phyloP scores from a whole-genome alignment of 2,888 invertebrate genomes.

The Mimumesa dahlbomi region DNA sequence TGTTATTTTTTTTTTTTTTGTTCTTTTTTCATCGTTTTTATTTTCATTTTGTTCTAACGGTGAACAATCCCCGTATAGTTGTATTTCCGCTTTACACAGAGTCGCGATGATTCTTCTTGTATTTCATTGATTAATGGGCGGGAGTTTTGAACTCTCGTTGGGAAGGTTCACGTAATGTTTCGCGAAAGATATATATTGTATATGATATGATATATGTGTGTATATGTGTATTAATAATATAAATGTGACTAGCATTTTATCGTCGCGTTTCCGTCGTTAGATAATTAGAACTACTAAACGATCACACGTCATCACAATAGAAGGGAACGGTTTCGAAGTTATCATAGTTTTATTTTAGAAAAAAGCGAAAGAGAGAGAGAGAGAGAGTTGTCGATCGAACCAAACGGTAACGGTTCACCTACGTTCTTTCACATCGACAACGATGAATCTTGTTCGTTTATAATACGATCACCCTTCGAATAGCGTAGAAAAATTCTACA shows the following conservation, averaged over 20 bases:
- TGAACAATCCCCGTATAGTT: not conserved
- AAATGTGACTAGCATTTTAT: not conserved
- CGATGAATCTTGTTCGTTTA: no score
- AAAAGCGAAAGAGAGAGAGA: slow-evolving; percentile 9
- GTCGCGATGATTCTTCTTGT: not conserved
- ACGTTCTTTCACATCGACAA: slow-evolving; percentile 14
- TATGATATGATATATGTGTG: no score
- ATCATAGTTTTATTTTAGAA: slow-evolving; percentile 12
- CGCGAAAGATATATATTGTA: no score
- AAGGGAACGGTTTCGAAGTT: slow-evolving; percentile 3
- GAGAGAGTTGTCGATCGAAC: slow-evolving; percentile 15
- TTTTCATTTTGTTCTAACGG: not conserved
- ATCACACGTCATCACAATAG: slow-evolving; percentile 11
- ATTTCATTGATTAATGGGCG: no score
- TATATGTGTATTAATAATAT: no score
- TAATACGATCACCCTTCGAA: no score
- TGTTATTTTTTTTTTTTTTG: no score
- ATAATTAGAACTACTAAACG: slow-evolving; percentile 32
- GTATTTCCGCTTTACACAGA: slow-evolving; percentile 24
- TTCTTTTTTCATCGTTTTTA: no score
- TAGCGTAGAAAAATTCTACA: not conserved
- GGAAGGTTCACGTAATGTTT: no score
- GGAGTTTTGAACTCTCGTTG: no score
- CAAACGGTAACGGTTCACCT: slow-evolving; percentile 26
- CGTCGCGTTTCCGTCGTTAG: slow-evolving; percentile 9